Percentiles rank a stretch among this genome's conserved stretches.
Conservation (phyloP, 2,888 invertebrate genomes). For the Geophilus truncorum region DNA sequence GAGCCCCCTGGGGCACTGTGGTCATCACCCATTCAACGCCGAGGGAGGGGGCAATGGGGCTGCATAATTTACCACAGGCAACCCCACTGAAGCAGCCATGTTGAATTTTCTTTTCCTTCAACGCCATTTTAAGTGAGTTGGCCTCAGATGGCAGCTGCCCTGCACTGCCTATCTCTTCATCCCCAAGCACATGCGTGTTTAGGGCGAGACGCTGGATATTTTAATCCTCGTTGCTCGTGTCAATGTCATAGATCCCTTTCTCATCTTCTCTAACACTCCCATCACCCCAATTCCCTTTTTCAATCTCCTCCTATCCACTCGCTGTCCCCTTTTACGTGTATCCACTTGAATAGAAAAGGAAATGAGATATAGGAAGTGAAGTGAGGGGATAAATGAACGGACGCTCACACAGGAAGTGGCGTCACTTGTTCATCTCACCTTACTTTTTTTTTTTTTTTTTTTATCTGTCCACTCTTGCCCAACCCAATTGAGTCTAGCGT, state of each 20-base stretch:
- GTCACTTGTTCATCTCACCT: neutral
- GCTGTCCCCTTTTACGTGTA: neutral
- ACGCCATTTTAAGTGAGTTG: neutral
- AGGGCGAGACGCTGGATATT: neutral
- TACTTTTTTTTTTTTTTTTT: too few species aligned
- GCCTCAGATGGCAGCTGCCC: neutral
- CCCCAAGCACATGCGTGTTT: neutral
- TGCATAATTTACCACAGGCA: neutral
- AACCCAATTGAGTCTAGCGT: neutral
- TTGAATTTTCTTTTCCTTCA: neutral
- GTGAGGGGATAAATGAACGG: neutral
- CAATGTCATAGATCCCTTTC: neutral
- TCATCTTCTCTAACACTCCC: neutral
- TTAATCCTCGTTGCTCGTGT: neutral
- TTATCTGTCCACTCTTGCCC: neutral
- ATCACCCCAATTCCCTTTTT: neutral
- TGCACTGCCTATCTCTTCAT: neutral
- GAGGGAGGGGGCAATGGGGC: neutral
- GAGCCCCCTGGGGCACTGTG: neutral
- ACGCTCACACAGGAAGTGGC: neutral
- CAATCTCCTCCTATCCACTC: neutral
- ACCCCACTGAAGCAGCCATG: neutral
- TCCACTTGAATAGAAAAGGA: neutral
- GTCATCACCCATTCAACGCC: neutral
- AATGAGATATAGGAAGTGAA: neutral